A percentile compares a stretch with the other conserved stretches of the same genome.
phyloP scores from a whole-genome alignment of 2,888 invertebrate species.

The Rhagium mordax region DNA sequence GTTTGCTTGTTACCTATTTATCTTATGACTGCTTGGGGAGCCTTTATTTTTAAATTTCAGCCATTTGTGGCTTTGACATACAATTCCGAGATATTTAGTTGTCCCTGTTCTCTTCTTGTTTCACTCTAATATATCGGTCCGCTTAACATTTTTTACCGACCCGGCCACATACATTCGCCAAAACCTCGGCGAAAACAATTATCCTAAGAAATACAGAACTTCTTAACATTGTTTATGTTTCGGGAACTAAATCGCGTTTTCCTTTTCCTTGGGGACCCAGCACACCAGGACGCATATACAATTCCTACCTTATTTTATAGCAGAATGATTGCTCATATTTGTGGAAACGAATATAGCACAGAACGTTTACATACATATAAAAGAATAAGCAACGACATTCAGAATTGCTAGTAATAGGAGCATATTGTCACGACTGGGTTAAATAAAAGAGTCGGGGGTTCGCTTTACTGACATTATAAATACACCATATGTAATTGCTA shows the following conservation, averaged over 20 bases:
- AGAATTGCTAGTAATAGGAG: too few species aligned
- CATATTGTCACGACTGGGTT: too few species aligned
- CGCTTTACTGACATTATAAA: too few species aligned
- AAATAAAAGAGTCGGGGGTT: too few species aligned
- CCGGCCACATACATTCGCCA: background rate
- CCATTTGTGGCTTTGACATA: slow-evolving; percentile 36
- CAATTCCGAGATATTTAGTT: background rate
- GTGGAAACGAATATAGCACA: too few species aligned
- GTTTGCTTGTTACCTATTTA: slow-evolving; percentile 63
- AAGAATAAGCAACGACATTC: too few species aligned
- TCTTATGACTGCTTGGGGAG: slow-evolving; percentile 60
- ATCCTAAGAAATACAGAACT: background rate
- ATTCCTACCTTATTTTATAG: too few species aligned
- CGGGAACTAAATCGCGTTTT: background rate
- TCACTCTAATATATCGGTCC: slow-evolving; percentile 3
- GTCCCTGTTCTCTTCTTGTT: background rate
- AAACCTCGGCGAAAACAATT: background rate
- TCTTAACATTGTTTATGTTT: background rate
- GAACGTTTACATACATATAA: too few species aligned
- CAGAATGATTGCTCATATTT: too few species aligned
- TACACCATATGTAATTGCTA: too few species aligned
- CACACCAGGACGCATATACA: background rate
- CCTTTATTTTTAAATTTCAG: slow-evolving; percentile 57
- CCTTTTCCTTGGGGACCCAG: background rate
- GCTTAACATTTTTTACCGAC: slow-evolving; percentile 13